Evolutionary conservation across 2,888 invertebrate species (phyloP).

Genomic region (Bhutanitis thaidina): DNA sequence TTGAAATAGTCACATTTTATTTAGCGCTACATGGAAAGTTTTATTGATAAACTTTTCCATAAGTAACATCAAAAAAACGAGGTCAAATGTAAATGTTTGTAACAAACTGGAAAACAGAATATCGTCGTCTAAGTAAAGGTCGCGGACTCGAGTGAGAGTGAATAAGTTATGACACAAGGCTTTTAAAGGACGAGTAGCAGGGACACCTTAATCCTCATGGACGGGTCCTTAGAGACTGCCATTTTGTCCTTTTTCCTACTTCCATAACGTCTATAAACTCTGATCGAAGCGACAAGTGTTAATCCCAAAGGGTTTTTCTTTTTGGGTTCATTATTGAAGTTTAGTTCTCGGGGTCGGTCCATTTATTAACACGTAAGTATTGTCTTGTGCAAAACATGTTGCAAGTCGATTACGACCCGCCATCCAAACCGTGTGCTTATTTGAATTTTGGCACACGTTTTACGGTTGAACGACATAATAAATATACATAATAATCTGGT

Average conservation of each 20-base stretch:
- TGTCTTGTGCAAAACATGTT: too few species aligned
- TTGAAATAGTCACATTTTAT: too few species aligned
- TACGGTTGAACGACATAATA: too few species aligned
- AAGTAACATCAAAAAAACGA: conserved; percentile 4
- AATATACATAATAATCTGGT: too few species aligned
- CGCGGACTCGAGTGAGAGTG: not conserved
- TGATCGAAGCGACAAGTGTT: conserved; percentile 8
- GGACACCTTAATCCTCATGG: conserved; percentile 9
- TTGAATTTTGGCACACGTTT: too few species aligned
- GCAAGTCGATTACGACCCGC: too few species aligned
- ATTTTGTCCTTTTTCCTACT: conserved; percentile 5
- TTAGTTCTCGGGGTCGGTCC: not conserved
- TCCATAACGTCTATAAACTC: conserved; percentile 5
- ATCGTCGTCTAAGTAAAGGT: not conserved
- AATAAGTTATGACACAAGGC: conserved; percentile 16
- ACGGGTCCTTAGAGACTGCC: conserved; percentile 5
- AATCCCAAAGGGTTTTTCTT: not conserved
- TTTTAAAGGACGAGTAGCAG: conserved; percentile 6
- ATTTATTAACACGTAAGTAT: too few species aligned
- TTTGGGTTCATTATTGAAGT: not conserved
- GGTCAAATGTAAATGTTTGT: conserved; percentile 8
- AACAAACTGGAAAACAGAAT: conserved; percentile 3
- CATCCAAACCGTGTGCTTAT: too few species aligned
- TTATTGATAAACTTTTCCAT: not conserved
- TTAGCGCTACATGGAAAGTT: too few species aligned